Evolutionary conservation across 1,140 invertebrate species (phyloP).

Genomic region (Medauroidea extradentata): DNA sequence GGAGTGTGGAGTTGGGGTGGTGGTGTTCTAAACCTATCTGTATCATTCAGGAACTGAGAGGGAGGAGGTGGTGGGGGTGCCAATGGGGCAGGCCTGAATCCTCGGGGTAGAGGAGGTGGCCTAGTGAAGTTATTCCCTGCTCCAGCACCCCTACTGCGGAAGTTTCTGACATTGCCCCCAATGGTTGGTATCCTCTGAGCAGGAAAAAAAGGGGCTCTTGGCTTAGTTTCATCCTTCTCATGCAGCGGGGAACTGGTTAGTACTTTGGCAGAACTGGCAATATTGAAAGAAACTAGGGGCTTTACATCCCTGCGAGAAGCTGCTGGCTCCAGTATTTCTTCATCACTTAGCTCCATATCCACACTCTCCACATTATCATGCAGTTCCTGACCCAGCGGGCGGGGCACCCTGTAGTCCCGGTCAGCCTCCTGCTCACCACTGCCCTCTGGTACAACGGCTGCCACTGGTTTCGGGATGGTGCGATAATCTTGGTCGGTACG

Average conservation of each 20-base stretch:
- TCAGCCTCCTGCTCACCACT: background rate
- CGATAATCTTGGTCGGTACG: conserved; percentile 14
- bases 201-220: background rate
- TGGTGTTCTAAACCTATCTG: too few species aligned
- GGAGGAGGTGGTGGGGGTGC: conserved; percentile 8
- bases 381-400: background rate
- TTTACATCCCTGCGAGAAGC: background rate
- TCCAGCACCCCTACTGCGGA: too few species aligned
- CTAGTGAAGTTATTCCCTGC: background rate
- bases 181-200: conserved; percentile 8
- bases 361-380: conserved; percentile 59
- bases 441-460: conserved; percentile 20
- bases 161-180: background rate
- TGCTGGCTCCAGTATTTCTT: conserved; percentile 42
- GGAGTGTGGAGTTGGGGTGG: too few species aligned
- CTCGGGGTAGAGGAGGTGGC: background rate
- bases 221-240: conserved; percentile 2
- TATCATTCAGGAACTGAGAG: background rate
- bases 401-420: conserved; percentile 7
- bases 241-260: conserved; percentile 8
- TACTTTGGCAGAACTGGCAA: conserved; percentile 4
- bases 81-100: background rate
- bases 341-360: conserved; percentile 70
- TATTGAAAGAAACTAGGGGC: conserved; percentile 11
- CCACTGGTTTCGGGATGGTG: conserved; percentile 28